phyloP scores from a whole-genome alignment of 2,797 vertebrate species.

The Parotocinclus haroldoi region DNA sequence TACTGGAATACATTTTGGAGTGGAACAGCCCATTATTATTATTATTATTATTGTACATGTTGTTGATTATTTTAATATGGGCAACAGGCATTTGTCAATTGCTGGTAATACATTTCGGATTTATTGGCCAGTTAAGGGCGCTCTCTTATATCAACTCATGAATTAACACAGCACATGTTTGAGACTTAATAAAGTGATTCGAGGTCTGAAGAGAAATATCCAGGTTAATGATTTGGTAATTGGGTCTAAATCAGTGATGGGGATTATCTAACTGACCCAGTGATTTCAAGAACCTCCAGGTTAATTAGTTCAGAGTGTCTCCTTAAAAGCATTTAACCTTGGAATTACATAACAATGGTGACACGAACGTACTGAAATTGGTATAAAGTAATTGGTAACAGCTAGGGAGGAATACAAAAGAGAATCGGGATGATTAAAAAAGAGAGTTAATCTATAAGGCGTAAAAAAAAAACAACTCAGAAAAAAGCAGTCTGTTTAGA shows the following conservation, averaged over 20 bases:
- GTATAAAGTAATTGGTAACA: neutral
- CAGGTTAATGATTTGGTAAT: conserved; percentile 4
- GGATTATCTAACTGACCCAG: conserved; percentile 6
- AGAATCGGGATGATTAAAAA: neutral
- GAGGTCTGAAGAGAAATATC: conserved; percentile 7
- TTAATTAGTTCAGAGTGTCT: neutral
- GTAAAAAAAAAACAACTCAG: too few species aligned
- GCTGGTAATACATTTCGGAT: too few species aligned
- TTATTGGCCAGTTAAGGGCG: too few species aligned
- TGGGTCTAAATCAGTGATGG: neutral
- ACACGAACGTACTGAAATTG: neutral
- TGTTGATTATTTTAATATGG: neutral
- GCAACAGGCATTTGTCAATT: neutral
- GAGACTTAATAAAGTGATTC: conserved; percentile 5
- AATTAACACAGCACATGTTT: conserved; percentile 2
- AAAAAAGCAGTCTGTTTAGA: too few species aligned
- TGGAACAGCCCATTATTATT: too few species aligned
- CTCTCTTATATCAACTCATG: neutral
- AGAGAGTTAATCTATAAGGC: neutral
- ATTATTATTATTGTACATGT: too few species aligned
- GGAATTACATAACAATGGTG: neutral
- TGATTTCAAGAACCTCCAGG: neutral
- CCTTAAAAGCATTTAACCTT: neutral
- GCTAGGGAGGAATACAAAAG: neutral
- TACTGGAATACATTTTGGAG: too few species aligned